These are phyloP conservation scores for Mormyrops attenuatus DNA, from an alignment of 2,797 vertebrate genomes.

Conservation along the genomic window DNA sequence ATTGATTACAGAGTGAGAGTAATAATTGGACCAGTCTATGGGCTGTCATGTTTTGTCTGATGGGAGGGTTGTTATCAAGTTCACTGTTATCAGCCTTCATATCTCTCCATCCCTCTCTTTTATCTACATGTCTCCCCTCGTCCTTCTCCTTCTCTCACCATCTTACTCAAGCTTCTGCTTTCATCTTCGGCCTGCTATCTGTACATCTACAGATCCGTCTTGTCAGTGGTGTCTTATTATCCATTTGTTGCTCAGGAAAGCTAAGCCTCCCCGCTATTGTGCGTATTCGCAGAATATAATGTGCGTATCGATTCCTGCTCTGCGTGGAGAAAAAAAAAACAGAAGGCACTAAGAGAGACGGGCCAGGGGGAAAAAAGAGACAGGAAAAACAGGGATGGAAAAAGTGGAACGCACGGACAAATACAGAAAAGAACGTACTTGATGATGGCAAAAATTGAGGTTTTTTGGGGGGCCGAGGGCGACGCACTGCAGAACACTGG, in stretches of 20 bases:
- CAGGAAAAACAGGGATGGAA: background rate
- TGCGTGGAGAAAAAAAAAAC: slow-evolving; percentile 2
- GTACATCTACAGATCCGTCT: slow-evolving; percentile 25
- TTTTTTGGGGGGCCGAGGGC: background rate
- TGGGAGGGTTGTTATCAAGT: slow-evolving; percentile 60
- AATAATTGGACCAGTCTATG: slow-evolving; percentile 69
- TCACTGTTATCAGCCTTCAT: slow-evolving; percentile 60
- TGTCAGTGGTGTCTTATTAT: slow-evolving; percentile 39
- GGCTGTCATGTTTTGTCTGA: slow-evolving; percentile 68
- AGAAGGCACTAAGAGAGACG: slow-evolving; percentile 19
- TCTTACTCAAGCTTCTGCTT: slow-evolving; percentile 47
- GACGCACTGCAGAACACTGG: slow-evolving; percentile 53
- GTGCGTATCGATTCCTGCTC: slow-evolving; percentile 12
- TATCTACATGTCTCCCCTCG: slow-evolving; percentile 14
- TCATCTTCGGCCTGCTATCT: slow-evolving; percentile 52
- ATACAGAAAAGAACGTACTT: slow-evolving; percentile 33
- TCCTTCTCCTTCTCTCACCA: slow-evolving; percentile 21
- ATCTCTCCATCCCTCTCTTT: slow-evolving; percentile 43
- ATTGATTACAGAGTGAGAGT: slow-evolving; percentile 64
- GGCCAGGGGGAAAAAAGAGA: background rate
- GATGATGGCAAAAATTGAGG: background rate
- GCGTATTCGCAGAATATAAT: background rate
- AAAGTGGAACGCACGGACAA: background rate
- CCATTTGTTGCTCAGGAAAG: slow-evolving; percentile 24
- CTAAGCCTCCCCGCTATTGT: background rate